A percentile compares a stretch with the other conserved stretches of the same genome.
phyloP scores from a whole-genome alignment of 2,113 vertebrate genomes.

The Nicator chloris region DNA sequence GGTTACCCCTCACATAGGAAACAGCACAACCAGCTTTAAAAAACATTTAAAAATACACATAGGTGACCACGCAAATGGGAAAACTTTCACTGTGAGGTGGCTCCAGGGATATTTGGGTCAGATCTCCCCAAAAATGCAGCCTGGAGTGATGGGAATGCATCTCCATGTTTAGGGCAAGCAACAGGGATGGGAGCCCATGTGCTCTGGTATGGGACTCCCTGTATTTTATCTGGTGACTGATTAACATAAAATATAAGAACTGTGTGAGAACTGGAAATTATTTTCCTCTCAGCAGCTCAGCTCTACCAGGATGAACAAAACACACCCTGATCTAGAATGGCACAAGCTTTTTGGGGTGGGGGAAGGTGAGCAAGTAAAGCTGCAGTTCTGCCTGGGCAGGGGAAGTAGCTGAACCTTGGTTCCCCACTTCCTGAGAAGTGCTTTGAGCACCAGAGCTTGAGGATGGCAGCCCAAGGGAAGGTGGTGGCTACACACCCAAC shows the following conservation, averaged over 20 bases:
- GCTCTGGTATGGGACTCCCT: not conserved
- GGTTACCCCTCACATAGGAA: not conserved
- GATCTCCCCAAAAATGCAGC: not conserved
- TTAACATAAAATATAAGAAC: not conserved
- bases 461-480: not conserved
- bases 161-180: not conserved
- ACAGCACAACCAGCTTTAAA: not conserved
- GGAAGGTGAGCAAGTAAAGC: not conserved
- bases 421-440: not conserved
- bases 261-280: not conserved
- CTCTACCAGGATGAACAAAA: not conserved
- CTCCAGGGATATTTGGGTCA: not conserved
- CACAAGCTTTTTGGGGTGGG: accelerated
- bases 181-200: accelerated
- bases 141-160: not conserved
- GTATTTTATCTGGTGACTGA: not conserved
- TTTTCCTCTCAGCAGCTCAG: not conserved
- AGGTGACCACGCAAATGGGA: not conserved
- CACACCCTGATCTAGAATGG: not conserved
- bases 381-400: not conserved
- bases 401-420: not conserved
- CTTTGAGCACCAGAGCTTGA: not conserved
- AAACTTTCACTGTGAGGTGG: not conserved
- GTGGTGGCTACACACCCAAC: not conserved
- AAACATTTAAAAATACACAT: not conserved